Evolutionary conservation across 1,140 invertebrate species (phyloP).

Genomic region (Caenorhabditis tropicalis): DNA sequence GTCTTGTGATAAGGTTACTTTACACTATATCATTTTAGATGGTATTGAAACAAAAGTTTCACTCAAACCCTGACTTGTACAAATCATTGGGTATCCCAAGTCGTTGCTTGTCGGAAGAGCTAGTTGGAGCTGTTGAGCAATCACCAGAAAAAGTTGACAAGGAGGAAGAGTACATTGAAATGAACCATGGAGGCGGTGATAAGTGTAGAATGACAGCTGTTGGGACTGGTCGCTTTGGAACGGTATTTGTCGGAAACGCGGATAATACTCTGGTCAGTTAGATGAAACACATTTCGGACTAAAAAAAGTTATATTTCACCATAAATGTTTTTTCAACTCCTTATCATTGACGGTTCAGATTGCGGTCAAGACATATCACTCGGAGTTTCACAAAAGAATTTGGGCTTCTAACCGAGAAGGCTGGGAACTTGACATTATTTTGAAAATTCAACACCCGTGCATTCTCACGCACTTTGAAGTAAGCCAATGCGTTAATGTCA

Average conservation of each 20-base stretch:
- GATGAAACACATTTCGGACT: background rate
- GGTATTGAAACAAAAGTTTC: background rate
- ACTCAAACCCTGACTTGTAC: background rate
- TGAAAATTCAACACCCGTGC: background rate
- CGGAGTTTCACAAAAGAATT: background rate
- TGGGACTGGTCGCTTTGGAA: conserved; percentile 8
- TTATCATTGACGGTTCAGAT: background rate
- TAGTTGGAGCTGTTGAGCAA: too few species aligned
- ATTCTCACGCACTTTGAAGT: too few species aligned
- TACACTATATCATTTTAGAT: background rate
- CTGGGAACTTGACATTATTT: background rate
- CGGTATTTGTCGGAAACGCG: background rate
- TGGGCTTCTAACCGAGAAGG: background rate
- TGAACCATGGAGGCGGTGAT: too few species aligned
- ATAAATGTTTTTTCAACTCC: too few species aligned
- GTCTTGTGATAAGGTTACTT: too few species aligned
- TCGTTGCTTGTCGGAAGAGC: background rate
- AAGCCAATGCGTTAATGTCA: too few species aligned
- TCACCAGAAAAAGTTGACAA: too few species aligned
- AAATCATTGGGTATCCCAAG: background rate
- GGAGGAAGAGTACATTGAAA: too few species aligned
- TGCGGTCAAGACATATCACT: background rate
- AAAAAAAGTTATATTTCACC: too few species aligned
- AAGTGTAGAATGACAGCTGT: too few species aligned
- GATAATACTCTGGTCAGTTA: background rate